Evolutionary conservation across 1,140 invertebrate genomes (phyloP), one percentile per base, ranked within the genome.

Genomic region (Drosophila paulistorum): DNA sequence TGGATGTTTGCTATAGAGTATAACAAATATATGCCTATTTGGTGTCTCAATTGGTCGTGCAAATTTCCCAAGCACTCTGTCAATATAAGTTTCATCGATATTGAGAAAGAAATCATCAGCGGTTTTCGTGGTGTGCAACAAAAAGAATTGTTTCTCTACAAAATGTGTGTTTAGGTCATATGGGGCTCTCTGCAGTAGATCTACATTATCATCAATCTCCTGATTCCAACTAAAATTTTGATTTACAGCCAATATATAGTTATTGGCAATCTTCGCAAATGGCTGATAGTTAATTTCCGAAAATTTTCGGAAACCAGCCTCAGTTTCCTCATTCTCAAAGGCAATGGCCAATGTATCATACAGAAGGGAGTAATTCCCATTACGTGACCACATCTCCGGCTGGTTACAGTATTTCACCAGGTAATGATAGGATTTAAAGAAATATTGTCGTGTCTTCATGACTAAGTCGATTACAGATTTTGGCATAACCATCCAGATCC

Each of bases 401-500:
- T 77, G 45, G 9, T 20, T 59, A 59, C 90, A 91, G 60, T 82
- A 20, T 23, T 61, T 76, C 7, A 91, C 14, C 39, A 86, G 61
- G 20, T 91, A 68, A 17, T 83, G 55, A 14, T 81, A 92, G 9
- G 65, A 41, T 11, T 59, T 78, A 81, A 97, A 95, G 92, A 97
- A 96, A 68, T 96, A 96, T 85, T 96, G 95, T 30, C 97, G 93
- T 17, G 97, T 93, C 90, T 96, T 94, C 70, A 96, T 93, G 7
- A 96, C 93, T 37, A 96, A 92, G 51, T 95, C 93, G 0, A 95
- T 95, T 65, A 94, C 94, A 26, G 95, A 94, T 5, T 94, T 94
- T 80, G 96, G 95, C 0, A 95, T 92, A 51, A 94, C 94, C 90
- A 97, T 96, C n/a, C 94, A 94, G 30, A 96, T 94, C 96, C 96